phyloP scores from a whole-genome alignment of 1,140 invertebrate species.

The Dendroctonus ponderosae region DNA sequence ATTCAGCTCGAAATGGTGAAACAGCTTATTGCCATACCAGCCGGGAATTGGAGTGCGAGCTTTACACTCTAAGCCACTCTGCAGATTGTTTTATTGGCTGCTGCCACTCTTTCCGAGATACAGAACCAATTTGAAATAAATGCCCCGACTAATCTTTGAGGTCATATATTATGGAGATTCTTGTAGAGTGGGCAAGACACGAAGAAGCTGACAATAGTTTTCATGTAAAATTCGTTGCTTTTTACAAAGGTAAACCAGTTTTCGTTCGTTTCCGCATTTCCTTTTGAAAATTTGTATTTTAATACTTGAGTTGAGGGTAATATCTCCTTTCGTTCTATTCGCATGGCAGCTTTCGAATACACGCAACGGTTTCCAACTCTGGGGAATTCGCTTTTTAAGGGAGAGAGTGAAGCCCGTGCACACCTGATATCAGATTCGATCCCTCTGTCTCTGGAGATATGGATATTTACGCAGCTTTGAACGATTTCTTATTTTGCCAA shows the following conservation, averaged over 20 bases:
- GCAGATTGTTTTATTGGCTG: slow-evolving; percentile 27
- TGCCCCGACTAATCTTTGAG: background rate
- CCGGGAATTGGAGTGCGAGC: slow-evolving; percentile 17
- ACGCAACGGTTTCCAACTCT: slow-evolving; percentile 3
- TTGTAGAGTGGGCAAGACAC: no score
- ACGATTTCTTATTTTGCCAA: background rate
- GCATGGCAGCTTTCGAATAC: background rate
- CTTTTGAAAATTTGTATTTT: no score
- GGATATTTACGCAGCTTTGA: slow-evolving; percentile 1
- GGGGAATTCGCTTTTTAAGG: slow-evolving; percentile 8
- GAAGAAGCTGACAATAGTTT: no score
- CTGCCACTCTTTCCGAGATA: slow-evolving; percentile 5
- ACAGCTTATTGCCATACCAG: slow-evolving; percentile 29
- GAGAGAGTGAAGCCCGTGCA: slow-evolving; percentile 3
- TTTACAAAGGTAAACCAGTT: no score
- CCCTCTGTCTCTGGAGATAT: background rate
- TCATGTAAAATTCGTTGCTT: no score
- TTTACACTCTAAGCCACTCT: slow-evolving; percentile 21
- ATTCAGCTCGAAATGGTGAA: slow-evolving; percentile 20
- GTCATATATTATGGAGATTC: background rate
- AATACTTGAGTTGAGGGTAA: no score
- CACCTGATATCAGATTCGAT: slow-evolving; percentile 11
- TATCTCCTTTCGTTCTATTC: no score
- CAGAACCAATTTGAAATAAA: background rate
- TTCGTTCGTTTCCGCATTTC: no score